These are phyloP conservation scores for Argopecten irradians DNA, from an alignment of 1,140 invertebrate genomes.

Conservation along the genomic window DNA sequence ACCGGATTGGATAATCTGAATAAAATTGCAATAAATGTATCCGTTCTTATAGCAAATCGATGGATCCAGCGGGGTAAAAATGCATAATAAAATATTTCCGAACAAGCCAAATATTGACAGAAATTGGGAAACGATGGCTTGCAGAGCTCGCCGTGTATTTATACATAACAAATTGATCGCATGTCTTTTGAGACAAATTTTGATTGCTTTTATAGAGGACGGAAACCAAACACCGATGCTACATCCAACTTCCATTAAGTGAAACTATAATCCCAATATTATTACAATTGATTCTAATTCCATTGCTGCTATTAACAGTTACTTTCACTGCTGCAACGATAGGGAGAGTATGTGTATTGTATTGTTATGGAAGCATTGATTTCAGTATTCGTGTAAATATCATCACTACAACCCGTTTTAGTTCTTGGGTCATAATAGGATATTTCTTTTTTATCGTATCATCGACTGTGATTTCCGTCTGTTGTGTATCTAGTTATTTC, in stretches of 20 bases:
- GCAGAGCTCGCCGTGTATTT: conserved; percentile 37
- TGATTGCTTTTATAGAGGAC: conserved; percentile 35
- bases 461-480: background rate
- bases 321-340: background rate
- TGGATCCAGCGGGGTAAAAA: conserved; percentile 28
- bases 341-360: background rate
- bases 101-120: conserved; percentile 48
- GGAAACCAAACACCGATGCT: conserved; percentile 31
- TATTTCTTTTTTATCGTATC: background rate
- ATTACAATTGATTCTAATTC: conserved; percentile 17
- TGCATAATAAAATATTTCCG: conserved; percentile 49
- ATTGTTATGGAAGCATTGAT: background rate
- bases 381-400: background rate
- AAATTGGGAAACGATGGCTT: conserved; percentile 45
- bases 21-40: conserved; percentile 23
- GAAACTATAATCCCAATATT: conserved; percentile 12
- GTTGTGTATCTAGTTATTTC: background rate
- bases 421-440: background rate
- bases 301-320: background rate
- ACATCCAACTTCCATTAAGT: conserved; percentile 47
- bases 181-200: conserved; percentile 47
- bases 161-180: conserved; percentile 47
- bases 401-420: background rate
- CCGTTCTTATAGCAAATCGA: conserved; percentile 15
- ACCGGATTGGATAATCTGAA: conserved; percentile 14